A percentile compares a stretch with the other conserved stretches of the same genome.
phyloP scores from a whole-genome alignment of 2,888 invertebrate genomes.

The Lasioglossum lativentre region DNA sequence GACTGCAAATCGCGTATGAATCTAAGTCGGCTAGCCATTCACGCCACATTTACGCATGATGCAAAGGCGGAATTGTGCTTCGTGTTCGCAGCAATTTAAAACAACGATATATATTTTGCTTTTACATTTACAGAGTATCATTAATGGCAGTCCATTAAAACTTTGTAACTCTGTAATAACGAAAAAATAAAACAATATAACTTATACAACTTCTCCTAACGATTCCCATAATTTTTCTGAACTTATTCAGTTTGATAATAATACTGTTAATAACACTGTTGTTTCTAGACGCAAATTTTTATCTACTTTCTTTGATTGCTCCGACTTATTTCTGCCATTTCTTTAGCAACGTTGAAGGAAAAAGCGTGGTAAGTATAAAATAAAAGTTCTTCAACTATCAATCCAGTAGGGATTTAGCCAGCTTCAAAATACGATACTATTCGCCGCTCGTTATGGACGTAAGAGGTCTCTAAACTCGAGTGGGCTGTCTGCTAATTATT shows the following conservation, averaged over 20 bases:
- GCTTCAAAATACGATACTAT: background rate
- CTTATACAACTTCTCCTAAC: background rate
- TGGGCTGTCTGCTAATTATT: conserved; percentile 19
- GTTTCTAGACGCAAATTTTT: background rate
- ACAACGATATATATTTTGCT: background rate
- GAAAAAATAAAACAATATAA: background rate
- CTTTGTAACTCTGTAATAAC: background rate
- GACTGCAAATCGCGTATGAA: conserved; percentile 34
- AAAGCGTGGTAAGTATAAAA: background rate
- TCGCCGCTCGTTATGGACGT: background rate
- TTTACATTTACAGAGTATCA: background rate
- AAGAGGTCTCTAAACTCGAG: conserved; percentile 4
- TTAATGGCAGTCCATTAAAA: background rate
- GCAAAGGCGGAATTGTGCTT: background rate
- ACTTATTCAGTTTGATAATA: background rate
- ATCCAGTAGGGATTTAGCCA: background rate
- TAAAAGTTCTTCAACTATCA: background rate
- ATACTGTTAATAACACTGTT: too few species aligned
- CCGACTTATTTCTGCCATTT: background rate
- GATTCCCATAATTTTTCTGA: background rate
- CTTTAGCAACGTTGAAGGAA: background rate
- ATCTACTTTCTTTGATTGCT: background rate
- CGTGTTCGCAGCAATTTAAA: conserved; percentile 1
- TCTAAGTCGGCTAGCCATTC: conserved; percentile 22
- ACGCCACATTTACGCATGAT: conserved; percentile 29